phyloP scores from a whole-genome alignment of 2,797 vertebrate species.

The Dendrocincla tyrannina region DNA sequence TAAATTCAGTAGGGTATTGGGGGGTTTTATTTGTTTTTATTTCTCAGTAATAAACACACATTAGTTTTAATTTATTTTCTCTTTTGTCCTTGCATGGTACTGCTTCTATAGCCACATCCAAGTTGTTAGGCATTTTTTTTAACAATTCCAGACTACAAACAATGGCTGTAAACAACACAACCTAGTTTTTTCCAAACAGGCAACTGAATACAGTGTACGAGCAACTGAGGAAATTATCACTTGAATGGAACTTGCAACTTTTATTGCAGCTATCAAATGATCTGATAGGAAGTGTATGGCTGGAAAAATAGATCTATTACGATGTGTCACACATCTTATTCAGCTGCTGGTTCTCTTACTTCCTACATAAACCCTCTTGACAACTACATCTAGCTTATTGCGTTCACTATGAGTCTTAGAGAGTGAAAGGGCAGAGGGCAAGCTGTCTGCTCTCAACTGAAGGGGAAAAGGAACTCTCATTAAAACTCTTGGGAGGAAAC shows the following conservation, averaged over 20 bases:
- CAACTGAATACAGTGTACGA: neutral
- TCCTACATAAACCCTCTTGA: neutral
- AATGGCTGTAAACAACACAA: neutral
- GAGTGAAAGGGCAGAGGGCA: neutral
- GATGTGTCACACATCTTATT: neutral
- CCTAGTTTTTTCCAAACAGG: neutral
- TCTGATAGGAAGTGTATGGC: neutral
- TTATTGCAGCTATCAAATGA: neutral
- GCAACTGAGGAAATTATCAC: neutral
- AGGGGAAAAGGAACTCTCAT: neutral
- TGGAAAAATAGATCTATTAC: neutral
- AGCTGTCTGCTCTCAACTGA: neutral
- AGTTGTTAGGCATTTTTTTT: neutral
- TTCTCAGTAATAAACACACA: neutral
- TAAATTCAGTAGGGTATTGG: neutral
- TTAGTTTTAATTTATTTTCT: neutral
- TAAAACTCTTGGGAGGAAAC: neutral
- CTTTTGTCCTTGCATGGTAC: neutral
- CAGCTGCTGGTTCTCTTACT: neutral
- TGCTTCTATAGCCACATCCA: neutral
- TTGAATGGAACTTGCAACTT: neutral
- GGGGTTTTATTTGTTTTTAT: neutral
- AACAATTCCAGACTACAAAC: neutral
- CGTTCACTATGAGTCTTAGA: neutral
- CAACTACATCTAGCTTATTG: neutral